phyloP scores from a whole-genome alignment of 1,140 invertebrate genomes.

The Drosophila navojoa region DNA sequence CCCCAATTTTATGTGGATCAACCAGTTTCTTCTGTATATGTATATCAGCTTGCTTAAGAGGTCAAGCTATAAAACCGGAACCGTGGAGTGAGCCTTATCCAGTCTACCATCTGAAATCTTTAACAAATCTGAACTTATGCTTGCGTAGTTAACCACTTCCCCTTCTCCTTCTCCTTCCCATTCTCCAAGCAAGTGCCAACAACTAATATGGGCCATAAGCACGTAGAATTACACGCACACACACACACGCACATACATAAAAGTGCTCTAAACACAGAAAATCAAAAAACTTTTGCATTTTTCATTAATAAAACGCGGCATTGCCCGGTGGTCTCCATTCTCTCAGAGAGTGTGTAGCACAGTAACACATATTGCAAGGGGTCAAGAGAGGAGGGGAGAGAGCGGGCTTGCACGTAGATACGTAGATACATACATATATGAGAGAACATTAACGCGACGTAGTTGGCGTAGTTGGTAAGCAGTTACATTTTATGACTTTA shows the following conservation, averaged over 20 bases:
- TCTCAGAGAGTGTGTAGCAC: slow-evolving; percentile 49
- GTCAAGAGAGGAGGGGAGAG: slow-evolving; percentile 19
- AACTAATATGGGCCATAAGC: slow-evolving; percentile 62
- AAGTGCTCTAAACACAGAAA: slow-evolving; percentile 21
- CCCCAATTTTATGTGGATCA: too few species aligned
- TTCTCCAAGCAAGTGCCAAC: not conserved
- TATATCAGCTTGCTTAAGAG: not conserved
- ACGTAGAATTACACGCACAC: slow-evolving; percentile 29
- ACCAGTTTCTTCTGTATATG: too few species aligned
- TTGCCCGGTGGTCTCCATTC: slow-evolving; percentile 28
- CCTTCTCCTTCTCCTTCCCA: slow-evolving; percentile 1
- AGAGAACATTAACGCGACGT: slow-evolving; percentile 69
- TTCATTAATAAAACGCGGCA: slow-evolving; percentile 76
- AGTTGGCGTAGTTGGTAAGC: slow-evolving; percentile 56
- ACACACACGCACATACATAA: slow-evolving; percentile 6
- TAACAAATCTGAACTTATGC: slow-evolving; percentile 15
- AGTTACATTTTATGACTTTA: slow-evolving; percentile 77
- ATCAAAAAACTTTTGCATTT: slow-evolving; percentile 74
- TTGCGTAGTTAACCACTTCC: slow-evolving; percentile 43
- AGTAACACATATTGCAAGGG: slow-evolving; percentile 70
- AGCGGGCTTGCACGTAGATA: slow-evolving; percentile 3
- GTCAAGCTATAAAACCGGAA: not conserved
- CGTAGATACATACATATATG: slow-evolving; percentile 60
- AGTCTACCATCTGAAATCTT: slow-evolving; percentile 30
- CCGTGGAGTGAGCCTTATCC: not conserved